Percentiles rank a stretch among this genome's conserved stretches.
These are phyloP conservation scores for Sebastes taczanowskii DNA, from an alignment of 2,797 vertebrate genomes.

Conservation along the genomic window DNA sequence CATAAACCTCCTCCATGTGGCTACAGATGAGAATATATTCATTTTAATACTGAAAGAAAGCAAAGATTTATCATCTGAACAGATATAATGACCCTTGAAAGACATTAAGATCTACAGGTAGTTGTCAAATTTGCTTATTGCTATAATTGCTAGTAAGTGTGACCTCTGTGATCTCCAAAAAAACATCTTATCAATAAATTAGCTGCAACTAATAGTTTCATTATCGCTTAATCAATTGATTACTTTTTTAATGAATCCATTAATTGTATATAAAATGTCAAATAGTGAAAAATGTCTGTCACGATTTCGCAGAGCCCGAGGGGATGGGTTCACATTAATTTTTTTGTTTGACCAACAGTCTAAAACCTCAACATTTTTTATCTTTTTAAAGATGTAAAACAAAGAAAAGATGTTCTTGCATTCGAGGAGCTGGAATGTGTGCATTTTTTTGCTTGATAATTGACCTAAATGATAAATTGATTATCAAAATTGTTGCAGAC, in stretches of 20 bases:
- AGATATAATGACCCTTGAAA: not conserved
- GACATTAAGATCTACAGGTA: not conserved
- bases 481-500: not conserved
- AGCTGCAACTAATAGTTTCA: not conserved
- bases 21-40: not conserved
- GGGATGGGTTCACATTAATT: too few relatives aligned
- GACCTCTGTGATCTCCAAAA: not conserved
- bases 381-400: not conserved
- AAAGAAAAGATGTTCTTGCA: not conserved
- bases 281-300: too few relatives aligned
- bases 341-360: not conserved
- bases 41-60: slow-evolving; percentile 1
- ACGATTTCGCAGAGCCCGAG: too few relatives aligned
- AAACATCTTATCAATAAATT: not conserved
- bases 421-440: not conserved
- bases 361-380: accelerated
- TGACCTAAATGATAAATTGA: not conserved
- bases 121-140: not conserved
- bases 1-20: slow-evolving; percentile 13
- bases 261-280: too few relatives aligned
- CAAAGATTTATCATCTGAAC: not conserved
- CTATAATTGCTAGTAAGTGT: not conserved
- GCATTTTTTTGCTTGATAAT: not conserved
- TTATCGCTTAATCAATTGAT: not conserved
- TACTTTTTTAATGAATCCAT: not conserved